phyloP scores from a whole-genome alignment of 2,888 invertebrate genomes.

The Clanis bilineata region DNA sequence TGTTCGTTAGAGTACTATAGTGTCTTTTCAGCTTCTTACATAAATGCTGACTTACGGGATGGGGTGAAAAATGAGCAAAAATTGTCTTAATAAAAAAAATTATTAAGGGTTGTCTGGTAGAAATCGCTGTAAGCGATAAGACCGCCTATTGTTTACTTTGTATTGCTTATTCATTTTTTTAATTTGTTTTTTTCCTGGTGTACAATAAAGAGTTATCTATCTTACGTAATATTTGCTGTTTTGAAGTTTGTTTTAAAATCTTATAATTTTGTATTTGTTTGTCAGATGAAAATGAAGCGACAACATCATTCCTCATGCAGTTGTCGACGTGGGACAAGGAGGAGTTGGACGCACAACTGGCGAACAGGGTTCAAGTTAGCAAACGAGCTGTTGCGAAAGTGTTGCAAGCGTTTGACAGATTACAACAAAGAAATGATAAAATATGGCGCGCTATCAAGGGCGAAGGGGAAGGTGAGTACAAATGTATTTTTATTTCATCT shows the following conservation, averaged over 20 bases:
- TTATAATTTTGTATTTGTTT: slow-evolving; percentile 27
- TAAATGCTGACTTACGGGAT: too few species aligned
- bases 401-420: slow-evolving; percentile 96
- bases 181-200: too few species aligned
- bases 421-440: slow-evolving; percentile 98
- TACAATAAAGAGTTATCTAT: background rate
- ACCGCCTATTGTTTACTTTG: too few species aligned
- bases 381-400: slow-evolving; percentile 98
- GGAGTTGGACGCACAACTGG: slow-evolving; percentile 97
- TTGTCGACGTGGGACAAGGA: slow-evolving; percentile 99
- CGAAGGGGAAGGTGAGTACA: slow-evolving; percentile 84
- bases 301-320: slow-evolving; percentile 97
- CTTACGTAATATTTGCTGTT: background rate
- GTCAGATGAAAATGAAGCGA: slow-evolving; percentile 96
- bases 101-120: too few species aligned
- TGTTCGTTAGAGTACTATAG: too few species aligned
- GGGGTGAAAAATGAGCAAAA: too few species aligned
- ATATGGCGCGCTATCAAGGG: slow-evolving; percentile 94
- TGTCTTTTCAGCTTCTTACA: too few species aligned
- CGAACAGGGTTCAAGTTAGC: slow-evolving; percentile 97
- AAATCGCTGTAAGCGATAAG: too few species aligned
- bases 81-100: too few species aligned
- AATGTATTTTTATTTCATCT: background rate
- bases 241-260: background rate
- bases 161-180: too few species aligned